These are phyloP conservation scores for Periphyllus acericola DNA, from an alignment of 2,888 invertebrate genomes.

Conservation along the genomic window DNA sequence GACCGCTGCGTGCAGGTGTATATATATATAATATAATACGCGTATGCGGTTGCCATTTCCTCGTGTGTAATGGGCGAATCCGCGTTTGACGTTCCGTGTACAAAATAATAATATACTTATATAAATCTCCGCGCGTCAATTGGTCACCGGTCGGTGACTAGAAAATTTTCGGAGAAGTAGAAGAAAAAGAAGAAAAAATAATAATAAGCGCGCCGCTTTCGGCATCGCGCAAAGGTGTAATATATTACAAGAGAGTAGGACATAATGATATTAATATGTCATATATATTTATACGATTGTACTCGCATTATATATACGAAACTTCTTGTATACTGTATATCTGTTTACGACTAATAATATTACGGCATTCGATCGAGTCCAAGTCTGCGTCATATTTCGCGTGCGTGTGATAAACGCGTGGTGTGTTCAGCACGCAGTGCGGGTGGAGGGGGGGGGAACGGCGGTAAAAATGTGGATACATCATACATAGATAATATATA, in stretches of 20 bases:
- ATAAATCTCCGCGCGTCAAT: constrained; percentile 25
- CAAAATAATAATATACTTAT: not conserved
- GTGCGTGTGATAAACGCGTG: constrained; percentile 7
- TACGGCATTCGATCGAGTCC: not conserved
- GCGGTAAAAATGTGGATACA: not conserved
- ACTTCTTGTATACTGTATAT: not conserved
- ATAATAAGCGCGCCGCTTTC: constrained; percentile 7
- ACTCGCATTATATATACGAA: not conserved
- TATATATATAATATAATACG: not conserved
- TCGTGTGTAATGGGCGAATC: constrained; percentile 52
- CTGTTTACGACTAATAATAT: not conserved
- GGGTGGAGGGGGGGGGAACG: not conserved
- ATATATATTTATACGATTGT: not conserved
- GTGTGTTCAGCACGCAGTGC: not conserved
- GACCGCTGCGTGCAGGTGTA: not conserved
- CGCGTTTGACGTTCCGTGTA: constrained; percentile 42
- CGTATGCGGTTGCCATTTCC: constrained; percentile 40
- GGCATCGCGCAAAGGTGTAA: not conserved
- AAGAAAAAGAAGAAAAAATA: not conserved
- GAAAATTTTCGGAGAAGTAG: not conserved
- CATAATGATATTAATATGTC: not conserved
- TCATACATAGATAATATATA: not conserved
- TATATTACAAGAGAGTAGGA: not conserved
- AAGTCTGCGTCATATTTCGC: not conserved
- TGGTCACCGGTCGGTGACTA: constrained; percentile 27